A percentile compares a stretch with the other conserved stretches of the same genome.
phyloP scores from a whole-genome alignment of 2,113 vertebrate species.

The Lota lota region DNA sequence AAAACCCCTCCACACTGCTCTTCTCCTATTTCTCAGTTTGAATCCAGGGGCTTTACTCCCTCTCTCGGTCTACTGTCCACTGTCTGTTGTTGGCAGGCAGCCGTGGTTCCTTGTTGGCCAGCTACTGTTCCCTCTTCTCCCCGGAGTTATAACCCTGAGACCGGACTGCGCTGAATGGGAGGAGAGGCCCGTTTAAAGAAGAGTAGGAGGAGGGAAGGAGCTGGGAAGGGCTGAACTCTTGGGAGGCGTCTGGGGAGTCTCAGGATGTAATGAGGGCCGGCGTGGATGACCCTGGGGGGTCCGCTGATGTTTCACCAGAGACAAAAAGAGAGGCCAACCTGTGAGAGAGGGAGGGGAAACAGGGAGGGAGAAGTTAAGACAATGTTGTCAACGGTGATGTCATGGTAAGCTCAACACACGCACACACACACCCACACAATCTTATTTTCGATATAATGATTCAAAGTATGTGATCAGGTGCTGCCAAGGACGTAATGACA shows the following conservation, averaged over 20 bases:
- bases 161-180: conserved; percentile 35
- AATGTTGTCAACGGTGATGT: too few species aligned
- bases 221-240: conserved; percentile 11
- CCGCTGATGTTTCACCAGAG: not conserved
- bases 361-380: too few species aligned
- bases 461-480: too few species aligned
- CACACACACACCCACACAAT: too few species aligned
- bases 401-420: too few species aligned
- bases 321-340: not conserved
- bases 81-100: conserved; percentile 50
- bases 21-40: not conserved
- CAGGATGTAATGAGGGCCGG: conserved; percentile 20
- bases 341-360: not conserved
- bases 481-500: too few species aligned
- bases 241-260: conserved; percentile 35
- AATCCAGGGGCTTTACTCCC: conserved; percentile 27
- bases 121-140: conserved; percentile 52
- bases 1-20: conserved; percentile 4
- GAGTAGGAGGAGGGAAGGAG: conserved; percentile 40
- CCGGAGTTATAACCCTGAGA: conserved; percentile 53
- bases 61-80: conserved; percentile 41
- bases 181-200: conserved; percentile 41
- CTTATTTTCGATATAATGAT: too few species aligned
- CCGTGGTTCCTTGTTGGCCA: conserved; percentile 58
- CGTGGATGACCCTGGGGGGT: not conserved